These are phyloP conservation scores for Forbesichthys papilliferus DNA, from an alignment of 2,113 vertebrate genomes.

Conservation along the genomic window DNA sequence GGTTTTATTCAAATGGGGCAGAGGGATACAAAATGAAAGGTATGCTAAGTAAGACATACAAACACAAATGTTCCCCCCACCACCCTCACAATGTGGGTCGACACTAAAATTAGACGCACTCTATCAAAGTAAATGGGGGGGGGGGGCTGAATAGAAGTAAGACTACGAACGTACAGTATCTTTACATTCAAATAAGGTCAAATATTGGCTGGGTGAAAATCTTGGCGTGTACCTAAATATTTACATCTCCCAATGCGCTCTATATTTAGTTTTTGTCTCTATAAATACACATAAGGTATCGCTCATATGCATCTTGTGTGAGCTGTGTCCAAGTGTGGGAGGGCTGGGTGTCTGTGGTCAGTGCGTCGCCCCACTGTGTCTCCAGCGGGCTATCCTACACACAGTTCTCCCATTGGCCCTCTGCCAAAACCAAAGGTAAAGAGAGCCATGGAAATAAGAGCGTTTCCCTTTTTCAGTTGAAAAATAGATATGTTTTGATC, in stretches of 20 bases:
- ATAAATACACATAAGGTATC: constrained; percentile 7
- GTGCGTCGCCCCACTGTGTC: constrained; percentile 59
- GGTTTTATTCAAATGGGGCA: no score
- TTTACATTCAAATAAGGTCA: no score
- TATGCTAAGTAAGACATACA: no score
- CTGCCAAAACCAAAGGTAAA: constrained; percentile 75
- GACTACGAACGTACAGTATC: no score
- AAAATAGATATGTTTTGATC: constrained; percentile 77
- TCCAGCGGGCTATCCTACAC: constrained; percentile 52
- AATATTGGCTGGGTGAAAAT: no score
- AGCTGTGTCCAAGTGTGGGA: constrained; percentile 28
- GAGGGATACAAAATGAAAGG: no score
- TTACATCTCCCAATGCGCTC: background rate
- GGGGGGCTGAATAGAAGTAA: no score
- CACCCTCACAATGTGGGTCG: no score
- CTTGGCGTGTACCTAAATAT: no score
- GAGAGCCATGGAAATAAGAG: constrained; percentile 74
- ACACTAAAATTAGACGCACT: no score
- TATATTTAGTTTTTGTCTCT: background rate
- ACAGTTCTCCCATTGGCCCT: constrained; percentile 64
- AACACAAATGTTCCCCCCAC: no score
- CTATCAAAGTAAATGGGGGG: no score
- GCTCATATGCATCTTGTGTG: constrained; percentile 34
- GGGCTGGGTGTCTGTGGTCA: constrained; percentile 73
- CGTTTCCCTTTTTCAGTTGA: constrained; percentile 62